Evolutionary conservation across 92 coral and sea anemone genomes (phyloP), one percentile per base, ranked within the genome.

Genomic region (Bergia puertoricense): DNA sequence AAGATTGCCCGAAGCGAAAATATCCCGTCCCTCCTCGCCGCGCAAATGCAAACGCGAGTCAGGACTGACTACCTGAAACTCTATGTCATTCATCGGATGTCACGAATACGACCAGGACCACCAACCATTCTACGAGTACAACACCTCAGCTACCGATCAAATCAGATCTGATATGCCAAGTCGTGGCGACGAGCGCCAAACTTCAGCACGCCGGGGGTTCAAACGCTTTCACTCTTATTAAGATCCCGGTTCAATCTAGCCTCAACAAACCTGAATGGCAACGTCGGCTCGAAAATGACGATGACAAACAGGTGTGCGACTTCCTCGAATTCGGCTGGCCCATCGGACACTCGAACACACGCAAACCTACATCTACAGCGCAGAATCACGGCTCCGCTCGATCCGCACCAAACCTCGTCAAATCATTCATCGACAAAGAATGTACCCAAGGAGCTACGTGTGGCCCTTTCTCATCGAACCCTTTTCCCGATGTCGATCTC

Each of bases 51-150:
- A 76, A 41, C 54, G 80, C 80, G 9, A 43, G 80, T 76, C 80
- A 76, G 80, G 54, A 76, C 80, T 76, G 54, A 76, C 80, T 76
- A 41, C 80, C 80, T 15, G 80, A 76, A 76, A 76, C 80, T 76
- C 54, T 14, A 76, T 30, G n/a, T 76, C 50, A 76, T 76, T 76
- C 50, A 76, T 42, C 80, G 23, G 54, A 76, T 76, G 36, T 76
- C 54, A 76, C 80, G 23, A 76, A 76, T 18, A 76, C 54, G 54
- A 76, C 80, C 54, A 76, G 80, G 80, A 76, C 54, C 77, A 73
- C 77, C 42, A 30, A 43, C 77, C 37, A 73, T 73, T 73, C 44
- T 73, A 73, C 77, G 44, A 73, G 13, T 73, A 73, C 77, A 73
- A 36, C 77, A 73, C 77, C 77, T 73, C 77, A 73, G 80, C 80